Evolutionary conservation across 2,888 invertebrate species (phyloP).

Genomic region (Lepidonotus clava): DNA sequence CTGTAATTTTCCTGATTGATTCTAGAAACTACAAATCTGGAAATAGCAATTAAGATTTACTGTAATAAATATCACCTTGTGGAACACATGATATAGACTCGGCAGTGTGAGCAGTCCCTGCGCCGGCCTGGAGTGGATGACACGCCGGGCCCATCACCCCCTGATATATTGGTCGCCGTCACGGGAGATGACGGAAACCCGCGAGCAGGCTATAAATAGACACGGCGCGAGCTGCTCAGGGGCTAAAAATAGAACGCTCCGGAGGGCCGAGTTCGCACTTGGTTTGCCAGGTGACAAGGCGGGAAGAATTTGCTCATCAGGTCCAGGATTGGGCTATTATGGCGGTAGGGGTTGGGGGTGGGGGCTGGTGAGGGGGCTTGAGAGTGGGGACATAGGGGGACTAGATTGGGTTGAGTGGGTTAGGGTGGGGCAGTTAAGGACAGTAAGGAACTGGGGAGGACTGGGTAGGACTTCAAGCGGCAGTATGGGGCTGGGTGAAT

Average conservation of each 20-base stretch:
- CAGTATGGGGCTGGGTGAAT: no score
- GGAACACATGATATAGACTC: no score
- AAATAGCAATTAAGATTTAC: no score
- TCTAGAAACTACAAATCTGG: no score
- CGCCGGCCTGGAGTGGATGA: background rate
- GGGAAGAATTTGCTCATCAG: background rate
- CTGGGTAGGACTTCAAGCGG: no score
- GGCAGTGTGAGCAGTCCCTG: background rate
- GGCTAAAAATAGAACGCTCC: background rate
- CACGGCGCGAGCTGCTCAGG: background rate
- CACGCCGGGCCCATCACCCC: background rate
- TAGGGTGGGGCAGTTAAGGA: no score
- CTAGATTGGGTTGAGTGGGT: no score
- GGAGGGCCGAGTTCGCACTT: background rate
- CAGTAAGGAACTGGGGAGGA: no score
- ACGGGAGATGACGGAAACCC: background rate
- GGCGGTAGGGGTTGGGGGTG: background rate
- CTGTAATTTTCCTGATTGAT: no score
- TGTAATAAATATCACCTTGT: no score
- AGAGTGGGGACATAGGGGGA: no score
- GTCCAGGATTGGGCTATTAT: background rate
- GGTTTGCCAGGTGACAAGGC: constrained; percentile 16
- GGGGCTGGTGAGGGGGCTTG: background rate
- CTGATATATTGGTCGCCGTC: background rate
- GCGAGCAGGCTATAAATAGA: background rate